These are phyloP conservation scores for Bagarius yarrelli DNA, from an alignment of 2,113 vertebrate species.

Conservation along the genomic window DNA sequence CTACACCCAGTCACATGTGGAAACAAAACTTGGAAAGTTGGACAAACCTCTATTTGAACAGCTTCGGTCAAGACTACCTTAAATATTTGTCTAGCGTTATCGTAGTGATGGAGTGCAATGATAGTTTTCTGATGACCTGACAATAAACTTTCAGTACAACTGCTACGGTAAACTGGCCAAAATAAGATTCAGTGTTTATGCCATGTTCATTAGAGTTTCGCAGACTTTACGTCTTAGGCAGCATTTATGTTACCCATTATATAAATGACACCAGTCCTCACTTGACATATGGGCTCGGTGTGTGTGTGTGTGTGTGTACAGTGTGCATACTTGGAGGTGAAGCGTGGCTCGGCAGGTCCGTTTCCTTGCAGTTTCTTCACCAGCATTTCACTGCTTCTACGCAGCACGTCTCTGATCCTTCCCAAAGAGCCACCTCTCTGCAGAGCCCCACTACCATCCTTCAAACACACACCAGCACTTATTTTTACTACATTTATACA, in stretches of 20 bases:
- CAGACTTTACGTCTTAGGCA: no score
- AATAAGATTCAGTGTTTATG: neutral
- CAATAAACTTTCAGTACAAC: neutral
- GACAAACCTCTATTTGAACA: neutral
- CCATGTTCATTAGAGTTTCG: no score
- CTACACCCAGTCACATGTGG: neutral
- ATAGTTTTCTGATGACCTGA: neutral
- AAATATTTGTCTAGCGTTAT: neutral
- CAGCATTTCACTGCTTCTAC: constrained; percentile 92
- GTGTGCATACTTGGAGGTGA: constrained; percentile 63
- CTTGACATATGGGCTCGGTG: neutral
- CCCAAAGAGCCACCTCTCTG: constrained; percentile 90
- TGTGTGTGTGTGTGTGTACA: neutral
- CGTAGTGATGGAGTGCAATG: neutral
- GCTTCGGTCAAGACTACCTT: neutral
- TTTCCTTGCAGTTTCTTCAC: constrained; percentile 94
- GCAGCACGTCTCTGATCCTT: constrained; percentile 87
- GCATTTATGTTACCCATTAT: neutral
- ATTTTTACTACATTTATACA: constrained; percentile 5
- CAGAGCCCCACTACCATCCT: constrained; percentile 90
- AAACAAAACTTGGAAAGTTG: neutral
- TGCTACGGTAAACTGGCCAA: neutral
- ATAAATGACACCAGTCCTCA: neutral
- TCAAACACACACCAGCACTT: constrained; percentile 62
- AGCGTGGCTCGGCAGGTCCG: constrained; percentile 80